A percentile compares a stretch with the other conserved stretches of the same genome.
Conservation (phyloP, 2,797 vertebrate genomes). For the Squalus acanthias region DNA sequence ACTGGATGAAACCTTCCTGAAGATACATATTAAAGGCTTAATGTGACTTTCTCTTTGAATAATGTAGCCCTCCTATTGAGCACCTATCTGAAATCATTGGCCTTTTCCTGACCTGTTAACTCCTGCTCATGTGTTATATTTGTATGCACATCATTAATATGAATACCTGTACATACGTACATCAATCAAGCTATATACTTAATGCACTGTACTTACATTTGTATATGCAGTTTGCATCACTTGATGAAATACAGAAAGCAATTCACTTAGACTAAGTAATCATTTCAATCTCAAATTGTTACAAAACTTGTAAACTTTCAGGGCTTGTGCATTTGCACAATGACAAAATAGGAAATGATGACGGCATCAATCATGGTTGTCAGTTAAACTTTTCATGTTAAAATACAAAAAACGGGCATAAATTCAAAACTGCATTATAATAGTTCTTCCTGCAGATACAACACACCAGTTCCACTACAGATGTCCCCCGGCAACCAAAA, state of each 20-base stretch:
- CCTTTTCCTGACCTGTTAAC: not conserved
- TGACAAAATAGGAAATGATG: not conserved
- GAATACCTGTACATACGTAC: not conserved
- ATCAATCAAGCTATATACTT: not conserved
- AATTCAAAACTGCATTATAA: not conserved
- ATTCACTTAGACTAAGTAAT: not conserved
- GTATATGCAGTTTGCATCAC: not conserved
- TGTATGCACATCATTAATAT: not conserved
- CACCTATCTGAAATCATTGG: not conserved
- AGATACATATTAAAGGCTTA: not conserved
- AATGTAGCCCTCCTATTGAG: not conserved
- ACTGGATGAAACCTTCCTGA: not conserved
- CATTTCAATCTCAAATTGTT: not conserved
- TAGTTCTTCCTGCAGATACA: not conserved
- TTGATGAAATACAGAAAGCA: not conserved
- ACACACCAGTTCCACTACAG: not conserved
- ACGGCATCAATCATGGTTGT: not conserved
- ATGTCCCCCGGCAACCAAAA: not conserved
- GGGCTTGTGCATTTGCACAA: not conserved
- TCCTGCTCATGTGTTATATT: not conserved
- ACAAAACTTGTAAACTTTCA: not conserved
- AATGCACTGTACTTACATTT: not conserved
- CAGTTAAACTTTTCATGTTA: not conserved
- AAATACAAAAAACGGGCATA: not conserved
- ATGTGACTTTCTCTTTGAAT: not conserved